These are phyloP conservation scores for Sturnira hondurensis DNA, from an alignment of 2,113 vertebrate species.

Conservation along the genomic window DNA sequence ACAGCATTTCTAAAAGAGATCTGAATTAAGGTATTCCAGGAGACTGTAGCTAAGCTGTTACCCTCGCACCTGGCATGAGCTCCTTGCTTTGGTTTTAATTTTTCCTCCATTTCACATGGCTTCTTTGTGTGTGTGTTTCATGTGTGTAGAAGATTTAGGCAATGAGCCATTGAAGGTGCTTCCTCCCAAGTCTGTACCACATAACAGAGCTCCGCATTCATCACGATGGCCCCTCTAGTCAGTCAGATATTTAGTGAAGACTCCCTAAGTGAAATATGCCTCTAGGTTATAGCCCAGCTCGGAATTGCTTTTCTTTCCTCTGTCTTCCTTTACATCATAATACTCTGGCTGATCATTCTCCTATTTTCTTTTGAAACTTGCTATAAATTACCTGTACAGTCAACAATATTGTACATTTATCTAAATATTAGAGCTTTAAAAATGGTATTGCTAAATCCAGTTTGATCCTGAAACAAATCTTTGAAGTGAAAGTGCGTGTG, in stretches of 20 bases:
- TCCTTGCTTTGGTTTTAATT: neutral
- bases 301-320: neutral
- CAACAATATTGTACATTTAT: neutral
- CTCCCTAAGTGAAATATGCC: neutral
- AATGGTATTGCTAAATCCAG: neutral
- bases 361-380: neutral
- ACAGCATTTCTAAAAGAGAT: neutral
- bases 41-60: neutral
- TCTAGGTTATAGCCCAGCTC: neutral
- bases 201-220: neutral
- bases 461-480: conserved; percentile 1
- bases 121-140: neutral
- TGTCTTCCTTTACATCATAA: neutral
- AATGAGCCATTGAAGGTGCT: accelerated
- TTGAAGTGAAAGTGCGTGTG: neutral
- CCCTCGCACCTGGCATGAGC: neutral
- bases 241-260: neutral
- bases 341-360: neutral
- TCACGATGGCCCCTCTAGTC: neutral
- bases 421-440: neutral
- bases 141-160: neutral
- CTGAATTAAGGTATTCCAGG: neutral
- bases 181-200: neutral
- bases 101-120: neutral
- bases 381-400: neutral